Base-by-base conservation (phyloP, 53 echinoderm and acorn worm species). In the Zoroaster sp. region DNA sequence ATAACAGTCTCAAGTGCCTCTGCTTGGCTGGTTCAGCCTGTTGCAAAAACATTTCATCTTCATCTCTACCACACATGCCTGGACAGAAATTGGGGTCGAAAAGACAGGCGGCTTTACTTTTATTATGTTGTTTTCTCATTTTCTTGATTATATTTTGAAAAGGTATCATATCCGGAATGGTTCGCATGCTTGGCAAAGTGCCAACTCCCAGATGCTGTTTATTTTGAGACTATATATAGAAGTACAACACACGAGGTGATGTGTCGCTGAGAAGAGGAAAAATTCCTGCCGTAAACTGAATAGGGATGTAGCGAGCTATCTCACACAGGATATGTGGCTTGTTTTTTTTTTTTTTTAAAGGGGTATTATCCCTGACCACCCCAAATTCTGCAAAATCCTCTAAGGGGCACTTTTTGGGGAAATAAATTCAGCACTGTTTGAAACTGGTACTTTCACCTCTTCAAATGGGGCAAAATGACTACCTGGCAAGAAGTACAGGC, bases 201-300 rank as follows among this genome's bases (percentile, higher is more conserved):
- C 81, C 81, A 81, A 42, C 15, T 30, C 36, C 46, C 47, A 31
- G 47, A 47, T 81, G 65, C 8, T 66, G 20, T 81, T 81, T 81
- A 59, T 59, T 63, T 63, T 53, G 31, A 30, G 66, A 81, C 81
- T 81, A 81, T 81, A 81, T 81, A 41, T 81, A 81, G 81, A 66
- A 18, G 66, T 81, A 30, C 6, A 39, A 21, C 28, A 41, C 46
- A 18, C 30, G 31, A 66, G 11, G 81, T 3, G 65, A 35, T 66
- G 81, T 40, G 18, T 41, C 14, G 66, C 30, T 18, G 12, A 30
- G 18, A 25, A 20, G n/a, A 2, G 32, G 3, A 54, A 28, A 39
- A 53, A 79, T 79, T 79, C 79, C 21, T 59, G 40, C 79, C 59
- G n/a, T n/a, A n/a, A n/a, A n/a, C n/a, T n/a, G n/a, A n/a, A n/a